These are phyloP conservation scores for Gallinago stenura DNA, from an alignment of 2,797 vertebrate species.

Conservation along the genomic window DNA sequence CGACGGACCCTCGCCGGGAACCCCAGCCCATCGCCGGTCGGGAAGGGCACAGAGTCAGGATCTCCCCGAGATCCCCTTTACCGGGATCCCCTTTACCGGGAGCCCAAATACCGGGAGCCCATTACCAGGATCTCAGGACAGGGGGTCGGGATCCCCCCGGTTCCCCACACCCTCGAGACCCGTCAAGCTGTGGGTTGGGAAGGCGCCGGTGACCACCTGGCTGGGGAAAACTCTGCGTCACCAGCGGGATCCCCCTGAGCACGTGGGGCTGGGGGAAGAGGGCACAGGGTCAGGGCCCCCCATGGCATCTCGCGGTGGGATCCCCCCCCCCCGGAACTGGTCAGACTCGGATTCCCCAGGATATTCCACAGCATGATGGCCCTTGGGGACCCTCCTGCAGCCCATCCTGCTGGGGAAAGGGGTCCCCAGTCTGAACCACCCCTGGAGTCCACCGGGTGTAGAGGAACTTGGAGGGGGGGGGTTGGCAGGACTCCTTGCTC, in stretches of 20 bases:
- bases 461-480: too few relatives aligned
- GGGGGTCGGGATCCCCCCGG: not conserved
- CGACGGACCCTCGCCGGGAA: not conserved
- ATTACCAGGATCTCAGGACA: not conserved
- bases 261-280: not conserved
- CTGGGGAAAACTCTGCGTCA: not conserved
- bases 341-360: not conserved
- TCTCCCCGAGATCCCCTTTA: not conserved
- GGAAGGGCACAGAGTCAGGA: too few relatives aligned
- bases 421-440: not conserved
- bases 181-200: not conserved
- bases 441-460: accelerated
- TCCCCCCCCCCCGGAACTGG: not conserved
- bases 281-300: not conserved
- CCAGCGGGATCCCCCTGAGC: not conserved
- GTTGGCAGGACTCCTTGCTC: not conserved
- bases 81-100: not conserved
- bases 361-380: not conserved
- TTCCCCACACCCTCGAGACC: not conserved
- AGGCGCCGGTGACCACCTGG: not conserved
- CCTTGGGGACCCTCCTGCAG: not conserved
- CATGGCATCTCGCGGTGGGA: accelerated
- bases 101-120: not conserved
- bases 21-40: not conserved
- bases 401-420: not conserved